Evolutionary conservation across 2,888 invertebrate genomes (phyloP).

Genomic region (Eilema sororculum): DNA sequence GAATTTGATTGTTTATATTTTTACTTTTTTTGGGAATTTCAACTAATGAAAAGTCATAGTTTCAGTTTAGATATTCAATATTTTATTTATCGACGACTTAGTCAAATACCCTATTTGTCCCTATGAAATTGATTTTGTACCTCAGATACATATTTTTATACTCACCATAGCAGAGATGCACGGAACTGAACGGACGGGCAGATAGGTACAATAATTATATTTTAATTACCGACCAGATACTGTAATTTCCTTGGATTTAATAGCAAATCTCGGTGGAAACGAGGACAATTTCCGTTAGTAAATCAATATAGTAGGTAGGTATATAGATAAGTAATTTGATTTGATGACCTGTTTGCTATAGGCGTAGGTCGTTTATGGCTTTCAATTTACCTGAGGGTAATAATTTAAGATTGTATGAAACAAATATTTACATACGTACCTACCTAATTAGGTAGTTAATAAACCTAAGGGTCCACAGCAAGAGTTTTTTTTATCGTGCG

Average conservation of each 20-base stretch:
- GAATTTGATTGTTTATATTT: too few relatives aligned
- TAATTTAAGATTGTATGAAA: background rate
- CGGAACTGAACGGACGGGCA: conserved; percentile 12
- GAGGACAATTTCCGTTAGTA: conserved; percentile 5
- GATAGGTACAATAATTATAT: conserved; percentile 36
- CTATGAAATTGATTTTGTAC: too few relatives aligned
- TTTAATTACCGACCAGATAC: conserved; percentile 50
- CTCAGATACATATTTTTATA: background rate
- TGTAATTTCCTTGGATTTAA: conserved; percentile 55
- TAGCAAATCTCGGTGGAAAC: conserved; percentile 18
- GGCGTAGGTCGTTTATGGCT: background rate
- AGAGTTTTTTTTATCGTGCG: too few relatives aligned
- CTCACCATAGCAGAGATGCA: background rate
- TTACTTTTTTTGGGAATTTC: too few relatives aligned
- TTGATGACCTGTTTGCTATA: background rate
- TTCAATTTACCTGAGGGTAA: background rate
- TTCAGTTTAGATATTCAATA: too few relatives aligned
- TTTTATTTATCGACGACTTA: too few relatives aligned
- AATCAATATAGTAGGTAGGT: background rate
- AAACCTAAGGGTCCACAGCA: too few relatives aligned
- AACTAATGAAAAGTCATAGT: too few relatives aligned
- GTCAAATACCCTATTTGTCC: too few relatives aligned
- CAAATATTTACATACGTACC: background rate
- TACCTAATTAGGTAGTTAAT: too few relatives aligned
- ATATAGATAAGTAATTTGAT: too few relatives aligned